These are phyloP conservation scores for Hystrix cristata DNA, from an alignment of 2,113 vertebrate species.

Conservation along the genomic window DNA sequence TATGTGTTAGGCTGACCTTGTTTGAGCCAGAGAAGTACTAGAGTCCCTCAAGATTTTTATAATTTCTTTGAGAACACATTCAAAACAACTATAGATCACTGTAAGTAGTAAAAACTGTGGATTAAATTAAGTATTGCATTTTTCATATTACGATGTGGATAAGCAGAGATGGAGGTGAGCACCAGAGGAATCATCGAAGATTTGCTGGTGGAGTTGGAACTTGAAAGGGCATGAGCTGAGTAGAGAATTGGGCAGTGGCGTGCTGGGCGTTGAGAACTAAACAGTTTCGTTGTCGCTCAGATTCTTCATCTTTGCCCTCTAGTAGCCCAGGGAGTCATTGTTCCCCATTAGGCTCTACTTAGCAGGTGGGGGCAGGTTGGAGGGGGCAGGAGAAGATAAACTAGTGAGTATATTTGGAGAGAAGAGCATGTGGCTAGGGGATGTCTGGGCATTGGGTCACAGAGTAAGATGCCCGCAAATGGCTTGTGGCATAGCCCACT, in stretches of 20 bases:
- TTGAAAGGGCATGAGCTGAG: conserved; percentile 54
- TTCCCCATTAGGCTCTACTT: conserved; percentile 43
- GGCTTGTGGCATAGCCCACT: neutral
- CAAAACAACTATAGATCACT: conserved; percentile 42
- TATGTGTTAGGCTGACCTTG: neutral
- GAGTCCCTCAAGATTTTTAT: conserved; percentile 43
- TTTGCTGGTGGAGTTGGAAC: conserved; percentile 20
- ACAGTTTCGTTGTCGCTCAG: conserved; percentile 40
- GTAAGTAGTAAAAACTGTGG: conserved; percentile 25
- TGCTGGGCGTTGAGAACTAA: conserved; percentile 22
- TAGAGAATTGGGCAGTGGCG: neutral
- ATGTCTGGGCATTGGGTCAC: conserved; percentile 60
- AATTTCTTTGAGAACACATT: conserved; percentile 63
- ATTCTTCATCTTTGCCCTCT: conserved; percentile 55
- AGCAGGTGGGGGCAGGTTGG: conserved; percentile 32
- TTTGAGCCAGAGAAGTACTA: conserved; percentile 39
- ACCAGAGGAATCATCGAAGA: neutral
- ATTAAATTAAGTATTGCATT: conserved; percentile 33
- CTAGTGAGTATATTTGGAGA: conserved; percentile 56
- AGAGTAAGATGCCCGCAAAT: conserved; percentile 58
- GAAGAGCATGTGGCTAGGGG: neutral
- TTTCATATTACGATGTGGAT: conserved; percentile 58
- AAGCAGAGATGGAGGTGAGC: neutral
- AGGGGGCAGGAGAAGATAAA: conserved; percentile 43
- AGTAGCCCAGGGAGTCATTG: conserved; percentile 58